These are phyloP conservation scores for Pseudomugil gertrudae DNA, from an alignment of 2,797 vertebrate species.

Conservation along the genomic window DNA sequence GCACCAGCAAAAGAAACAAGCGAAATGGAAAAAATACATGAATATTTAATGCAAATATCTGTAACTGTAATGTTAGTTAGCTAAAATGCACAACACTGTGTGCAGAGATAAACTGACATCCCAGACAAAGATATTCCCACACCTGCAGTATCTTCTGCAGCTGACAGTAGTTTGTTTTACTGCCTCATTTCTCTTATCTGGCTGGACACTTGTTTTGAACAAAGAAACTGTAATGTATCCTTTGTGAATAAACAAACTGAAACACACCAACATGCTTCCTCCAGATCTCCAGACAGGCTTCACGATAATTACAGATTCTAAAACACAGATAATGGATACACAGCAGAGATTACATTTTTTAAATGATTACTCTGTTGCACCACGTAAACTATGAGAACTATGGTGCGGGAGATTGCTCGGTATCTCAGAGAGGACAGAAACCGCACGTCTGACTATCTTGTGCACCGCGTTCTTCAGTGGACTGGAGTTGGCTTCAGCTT, in stretches of 20 bases:
- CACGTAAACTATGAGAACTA: conserved; percentile 61
- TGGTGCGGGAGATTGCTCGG: conserved; percentile 40
- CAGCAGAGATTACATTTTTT: conserved; percentile 27
- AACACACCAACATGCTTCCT: conserved; percentile 7
- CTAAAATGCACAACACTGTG: not conserved
- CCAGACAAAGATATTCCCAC: conserved; percentile 22
- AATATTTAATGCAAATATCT: not conserved
- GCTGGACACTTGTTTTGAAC: conserved; percentile 23
- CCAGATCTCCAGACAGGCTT: conserved; percentile 50
- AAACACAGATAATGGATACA: conserved; percentile 26
- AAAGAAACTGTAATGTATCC: conserved; percentile 32
- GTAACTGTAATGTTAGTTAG: not conserved
- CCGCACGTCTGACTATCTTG: conserved; percentile 26
- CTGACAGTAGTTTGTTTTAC: conserved; percentile 26
- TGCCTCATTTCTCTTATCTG: conserved; percentile 34
- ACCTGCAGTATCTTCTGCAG: conserved; percentile 3
- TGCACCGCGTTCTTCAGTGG: conserved; percentile 27
- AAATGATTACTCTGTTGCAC: conserved; percentile 29
- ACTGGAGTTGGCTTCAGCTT: conserved; percentile 27
- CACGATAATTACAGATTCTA: conserved; percentile 25
- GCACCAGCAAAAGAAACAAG: no score
- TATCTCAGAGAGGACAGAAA: conserved; percentile 23
- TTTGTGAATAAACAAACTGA: conserved; percentile 28
- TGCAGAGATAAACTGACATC: conserved; percentile 4
- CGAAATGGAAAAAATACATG: not conserved